Base-by-base conservation (phyloP, 2,797 vertebrate species). In the Parotocinclus haroldoi region DNA sequence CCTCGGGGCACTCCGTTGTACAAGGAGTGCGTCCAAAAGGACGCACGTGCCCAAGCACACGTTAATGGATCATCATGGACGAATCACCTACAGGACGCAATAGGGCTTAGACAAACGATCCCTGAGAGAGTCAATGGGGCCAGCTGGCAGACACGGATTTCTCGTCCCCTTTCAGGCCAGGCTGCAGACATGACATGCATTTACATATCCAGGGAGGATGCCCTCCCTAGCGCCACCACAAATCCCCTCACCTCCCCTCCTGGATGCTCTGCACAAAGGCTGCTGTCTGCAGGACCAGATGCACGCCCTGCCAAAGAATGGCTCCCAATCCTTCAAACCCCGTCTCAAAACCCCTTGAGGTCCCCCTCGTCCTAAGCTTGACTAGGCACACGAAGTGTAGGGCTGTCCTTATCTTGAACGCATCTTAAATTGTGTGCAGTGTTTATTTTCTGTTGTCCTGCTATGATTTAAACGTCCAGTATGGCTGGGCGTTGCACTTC, bases 141-240 rank as follows among this genome's bases (percentile, higher is more conserved):
- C 79, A 82, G 81, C 76, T 82, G 81, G 81, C 76, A 79, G 78
- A 76, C 76, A 71, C 64, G 76, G 69, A 76, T 74, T 76, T 76
- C 71, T 74, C 60, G 55, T 66, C 68, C 77, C 67, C n/a, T 74
- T 77, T 78, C 74, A 50, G 40, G 76, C 76, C 77, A 74, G 76
- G 74, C 77, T 77, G 76, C 72, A 80, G 80, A 80, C 77, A 82
- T 78, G 74, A 82, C 79, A 78, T 78, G 81, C 77, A 78, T 80
- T 79, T 73, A 76, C 68, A 56, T 56, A 79, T 64, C 72, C 61
- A 36, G 65, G 57, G 38, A 45, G 37, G 38, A 60, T 45, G 40
- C 59, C 55, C 54, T 55, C 45, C 38, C 51, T 49, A 64, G 54
- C 55, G 72, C 66, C 69, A 58, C 44, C 61, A 40, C 60, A 63